A percentile compares a stretch with the other conserved stretches of the same genome.
Conservation (phyloP, 1,140 invertebrate species). For the Trichogramma pretiosum region DNA sequence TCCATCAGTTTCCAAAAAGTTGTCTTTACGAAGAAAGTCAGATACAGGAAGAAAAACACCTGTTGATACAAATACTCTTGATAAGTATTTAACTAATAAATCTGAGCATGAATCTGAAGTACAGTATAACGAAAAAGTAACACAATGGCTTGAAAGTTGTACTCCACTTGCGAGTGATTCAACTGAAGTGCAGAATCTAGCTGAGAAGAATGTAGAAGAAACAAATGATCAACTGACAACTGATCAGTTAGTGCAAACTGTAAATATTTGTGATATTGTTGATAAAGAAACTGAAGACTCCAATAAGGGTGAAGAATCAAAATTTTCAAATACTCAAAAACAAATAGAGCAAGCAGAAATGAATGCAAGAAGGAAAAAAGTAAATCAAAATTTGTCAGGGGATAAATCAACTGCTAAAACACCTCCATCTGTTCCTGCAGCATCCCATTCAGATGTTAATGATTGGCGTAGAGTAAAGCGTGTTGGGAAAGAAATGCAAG, state of each 20-base stretch:
- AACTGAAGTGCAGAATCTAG: neutral
- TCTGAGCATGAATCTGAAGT: neutral
- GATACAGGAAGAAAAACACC: neutral
- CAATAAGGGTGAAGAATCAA: neutral
- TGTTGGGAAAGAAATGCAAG: constrained; percentile 15
- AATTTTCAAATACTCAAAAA: constrained; percentile 1
- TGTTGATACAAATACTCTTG: neutral
- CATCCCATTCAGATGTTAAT: constrained; percentile 5
- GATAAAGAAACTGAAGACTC: neutral
- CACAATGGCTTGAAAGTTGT: constrained; percentile 14
- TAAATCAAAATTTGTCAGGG: neutral
- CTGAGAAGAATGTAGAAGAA: neutral
- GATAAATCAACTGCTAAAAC: no score
- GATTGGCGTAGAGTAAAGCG: constrained; percentile 13
- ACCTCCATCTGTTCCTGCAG: neutral
- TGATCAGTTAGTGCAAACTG: no score
- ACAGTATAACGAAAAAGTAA: constrained; percentile 10
- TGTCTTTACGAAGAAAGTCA: no score
- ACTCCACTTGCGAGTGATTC: no score
- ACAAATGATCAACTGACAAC: neutral
- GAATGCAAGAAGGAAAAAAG: constrained; percentile 7
- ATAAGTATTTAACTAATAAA: constrained; percentile 5
- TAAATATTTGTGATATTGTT: no score
- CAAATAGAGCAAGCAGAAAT: neutral
- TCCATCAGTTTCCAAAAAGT: neutral